Evolutionary conservation across 2,113 vertebrate genomes (phyloP), one percentile per base, ranked within the genome.

Genomic region (Psittacara wagleri): DNA sequence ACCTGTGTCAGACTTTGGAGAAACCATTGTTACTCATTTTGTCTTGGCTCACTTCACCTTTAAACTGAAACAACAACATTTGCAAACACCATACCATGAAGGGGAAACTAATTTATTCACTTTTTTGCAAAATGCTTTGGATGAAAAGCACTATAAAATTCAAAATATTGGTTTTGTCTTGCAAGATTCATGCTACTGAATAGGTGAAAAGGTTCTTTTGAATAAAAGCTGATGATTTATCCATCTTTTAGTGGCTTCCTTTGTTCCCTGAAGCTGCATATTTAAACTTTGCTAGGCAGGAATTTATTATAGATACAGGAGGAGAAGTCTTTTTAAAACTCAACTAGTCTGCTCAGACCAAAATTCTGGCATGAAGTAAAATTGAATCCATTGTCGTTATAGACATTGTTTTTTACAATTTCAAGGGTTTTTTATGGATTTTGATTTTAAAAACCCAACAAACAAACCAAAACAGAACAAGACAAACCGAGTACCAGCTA

Each of bases 161-260:
- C 81, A 82, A 95, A 94, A 95, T 94, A 95, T 55, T 95, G 63
- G 6, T 91, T 94, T 94, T 88, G 72, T 75, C 86, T 91, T 95
- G 48, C 51, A 82, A 63, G 27, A 89, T 91, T 80, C 66, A 88
- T 89, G 77, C 62, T 69, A 72, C 11, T 84, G 81, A 92, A 87
- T 83, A 79, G 69, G 86, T 87, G 91, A 92, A 97, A 95, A 89
- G 5, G 51, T 78, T 86, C 10, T 61, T 95, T 86, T 83, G 82
- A 96, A 94, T 78, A 93, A 95, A 96, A 92, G n/a, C 59, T 85
- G 78, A 90, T 95, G 87, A 93, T 94, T 95, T 95, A 89, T 77
- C 94, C 80, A 59, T n/a, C 74, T 88, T 95, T 94, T 91, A 91
- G 88, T 8, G 6, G 49, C 41, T 93, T 86, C 27, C 7, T 95